A percentile compares a stretch with the other conserved stretches of the same genome.
phyloP scores from a whole-genome alignment of 2,888 invertebrate species.

The Himalopsyche japonica region DNA sequence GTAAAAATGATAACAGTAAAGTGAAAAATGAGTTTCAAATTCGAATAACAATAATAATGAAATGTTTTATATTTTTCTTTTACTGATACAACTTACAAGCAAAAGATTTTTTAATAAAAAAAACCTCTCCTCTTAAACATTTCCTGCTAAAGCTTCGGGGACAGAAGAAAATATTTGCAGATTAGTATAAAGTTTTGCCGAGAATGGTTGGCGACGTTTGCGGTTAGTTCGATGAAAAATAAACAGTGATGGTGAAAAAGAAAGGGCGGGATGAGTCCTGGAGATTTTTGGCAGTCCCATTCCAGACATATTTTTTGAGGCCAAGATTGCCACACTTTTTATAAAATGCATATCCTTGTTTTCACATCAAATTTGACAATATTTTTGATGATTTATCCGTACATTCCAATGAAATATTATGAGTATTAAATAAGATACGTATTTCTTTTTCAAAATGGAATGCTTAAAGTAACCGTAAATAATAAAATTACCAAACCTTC shows the following conservation, averaged over 20 bases:
- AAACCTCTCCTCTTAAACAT: constrained; percentile 41
- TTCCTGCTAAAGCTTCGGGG: constrained; percentile 39
- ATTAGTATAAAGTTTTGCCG: constrained; percentile 38
- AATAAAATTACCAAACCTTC: not conserved
- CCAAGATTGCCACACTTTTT: not conserved
- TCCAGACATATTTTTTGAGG: not conserved
- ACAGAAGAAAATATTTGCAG: constrained; percentile 42
- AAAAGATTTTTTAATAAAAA: constrained; percentile 24
- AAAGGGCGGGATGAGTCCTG: constrained; percentile 1
- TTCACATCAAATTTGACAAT: no score
- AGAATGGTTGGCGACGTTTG: not conserved
- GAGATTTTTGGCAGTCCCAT: not conserved
- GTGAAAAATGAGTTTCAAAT: constrained; percentile 11
- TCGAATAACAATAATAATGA: constrained; percentile 1
- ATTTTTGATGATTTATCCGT: no score
- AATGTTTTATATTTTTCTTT: constrained; percentile 8
- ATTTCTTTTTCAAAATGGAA: not conserved
- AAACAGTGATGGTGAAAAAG: constrained; percentile 5
- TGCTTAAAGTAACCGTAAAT: not conserved
- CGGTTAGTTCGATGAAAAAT: constrained; percentile 4
- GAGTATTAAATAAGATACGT: no score
- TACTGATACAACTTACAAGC: constrained; percentile 36
- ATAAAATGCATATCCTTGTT: no score
- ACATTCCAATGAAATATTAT: no score
- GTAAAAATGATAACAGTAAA: constrained; percentile 10